Percentiles rank a stretch among this genome's conserved stretches.
Evolutionary conservation across 2,797 vertebrate species (phyloP).

Genomic region (Falco berigora): DNA sequence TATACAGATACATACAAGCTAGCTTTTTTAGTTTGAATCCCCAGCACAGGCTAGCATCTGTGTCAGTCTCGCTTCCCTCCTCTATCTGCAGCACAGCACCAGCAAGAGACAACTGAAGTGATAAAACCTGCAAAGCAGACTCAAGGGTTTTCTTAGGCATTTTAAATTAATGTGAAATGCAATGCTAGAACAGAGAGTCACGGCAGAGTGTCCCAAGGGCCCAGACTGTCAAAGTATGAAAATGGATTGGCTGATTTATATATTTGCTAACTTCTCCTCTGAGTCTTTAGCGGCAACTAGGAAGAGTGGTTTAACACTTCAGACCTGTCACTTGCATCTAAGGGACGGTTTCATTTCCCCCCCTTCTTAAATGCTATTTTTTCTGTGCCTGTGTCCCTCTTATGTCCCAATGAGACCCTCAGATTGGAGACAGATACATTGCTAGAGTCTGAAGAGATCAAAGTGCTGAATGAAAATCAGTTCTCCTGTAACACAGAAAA

Average conservation of each 20-base stretch:
- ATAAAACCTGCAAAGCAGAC: not conserved
- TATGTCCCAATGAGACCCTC: not conserved
- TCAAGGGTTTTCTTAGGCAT: not conserved
- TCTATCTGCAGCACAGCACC: not conserved
- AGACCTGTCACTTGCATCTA: not conserved
- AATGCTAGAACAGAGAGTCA: not conserved
- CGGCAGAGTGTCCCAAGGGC: not conserved
- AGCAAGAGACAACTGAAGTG: not conserved
- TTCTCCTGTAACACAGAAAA: not conserved
- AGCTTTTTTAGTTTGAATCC: not conserved
- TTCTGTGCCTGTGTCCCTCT: not conserved
- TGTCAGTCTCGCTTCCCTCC: not conserved
- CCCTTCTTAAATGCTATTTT: not conserved
- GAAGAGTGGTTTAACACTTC: slow-evolving; percentile 8
- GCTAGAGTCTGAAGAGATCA: not conserved
- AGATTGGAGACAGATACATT: not conserved
- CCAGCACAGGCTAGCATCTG: not conserved
- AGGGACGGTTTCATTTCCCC: not conserved
- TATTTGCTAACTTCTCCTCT: not conserved
- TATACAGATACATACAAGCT: no score
- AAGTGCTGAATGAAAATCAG: not conserved
- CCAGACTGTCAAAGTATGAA: not conserved
- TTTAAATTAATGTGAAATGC: slow-evolving; percentile 15
- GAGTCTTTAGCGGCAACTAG: not conserved
- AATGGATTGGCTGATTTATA: slow-evolving; percentile 29